Percentiles rank a stretch among this genome's conserved stretches.
These are phyloP conservation scores for Rhinichthys osculus DNA, from an alignment of 2,797 vertebrate genomes.

Conservation along the genomic window DNA sequence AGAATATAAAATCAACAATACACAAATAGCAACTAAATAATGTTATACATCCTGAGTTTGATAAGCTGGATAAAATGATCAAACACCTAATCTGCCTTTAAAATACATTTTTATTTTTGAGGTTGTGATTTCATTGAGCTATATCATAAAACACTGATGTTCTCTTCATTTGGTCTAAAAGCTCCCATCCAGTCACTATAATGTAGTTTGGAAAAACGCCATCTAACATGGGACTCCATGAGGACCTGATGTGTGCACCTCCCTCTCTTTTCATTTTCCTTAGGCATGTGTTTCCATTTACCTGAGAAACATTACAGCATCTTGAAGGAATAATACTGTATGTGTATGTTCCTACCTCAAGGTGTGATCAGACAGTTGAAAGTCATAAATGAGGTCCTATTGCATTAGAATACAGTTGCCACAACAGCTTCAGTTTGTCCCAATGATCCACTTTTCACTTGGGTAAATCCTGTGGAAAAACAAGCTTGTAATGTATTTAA, in stretches of 20 bases:
- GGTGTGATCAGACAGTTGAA: conserved; percentile 67
- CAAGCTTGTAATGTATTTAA: neutral
- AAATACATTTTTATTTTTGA: neutral
- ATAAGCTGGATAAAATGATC: neutral
- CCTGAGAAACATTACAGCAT: conserved; percentile 71
- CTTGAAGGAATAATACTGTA: conserved; percentile 58
- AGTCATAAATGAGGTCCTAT: conserved; percentile 45
- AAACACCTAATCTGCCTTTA: neutral
- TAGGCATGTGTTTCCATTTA: conserved; percentile 82
- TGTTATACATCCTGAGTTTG: neutral
- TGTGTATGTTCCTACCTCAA: conserved; percentile 70
- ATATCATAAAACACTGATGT: neutral
- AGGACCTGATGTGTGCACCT: conserved; percentile 21
- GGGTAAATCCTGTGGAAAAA: conserved; percentile 2
- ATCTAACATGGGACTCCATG: conserved; percentile 13
- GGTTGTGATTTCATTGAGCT: neutral
- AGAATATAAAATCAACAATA: neutral
- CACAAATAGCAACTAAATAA: neutral
- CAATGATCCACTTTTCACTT: neutral
- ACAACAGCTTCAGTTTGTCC: neutral
- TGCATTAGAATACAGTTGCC: neutral
- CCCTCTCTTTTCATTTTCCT: conserved; percentile 41
- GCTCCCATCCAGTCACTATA: neutral
- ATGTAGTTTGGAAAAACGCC: conserved; percentile 6
- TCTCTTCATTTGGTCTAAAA: neutral